Base-by-base conservation (phyloP, 2,113 vertebrate species). In the Cyanocitta stelleri region DNA sequence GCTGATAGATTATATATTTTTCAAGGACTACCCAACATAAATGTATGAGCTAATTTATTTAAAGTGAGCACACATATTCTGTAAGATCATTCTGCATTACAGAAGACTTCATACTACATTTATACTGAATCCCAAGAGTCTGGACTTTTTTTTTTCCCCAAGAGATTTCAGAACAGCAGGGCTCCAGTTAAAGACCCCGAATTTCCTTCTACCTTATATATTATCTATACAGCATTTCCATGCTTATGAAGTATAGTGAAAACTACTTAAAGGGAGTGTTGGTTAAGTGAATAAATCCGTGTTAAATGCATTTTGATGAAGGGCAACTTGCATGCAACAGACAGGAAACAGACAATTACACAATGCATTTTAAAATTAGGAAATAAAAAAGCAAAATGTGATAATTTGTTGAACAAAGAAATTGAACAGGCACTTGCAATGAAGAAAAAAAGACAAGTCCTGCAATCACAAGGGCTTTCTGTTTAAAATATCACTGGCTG, bases 191-290 rank as follows among this genome's bases (percentile, higher is more conserved):
- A 92, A 97, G 89, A 97, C 94, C 89, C 94, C 95, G 93, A 87
- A 97, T 97, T 97, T 96, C 81, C 71, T 97, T 95, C 91, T 81
- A 97, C 96, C 93, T 98, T 97, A 97, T 96, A 98, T 95, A 96
- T 93, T 96, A 95, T 86, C 93, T 94, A 93, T 96, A 96, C 79
- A 74, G 88, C 77, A 97, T 97, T 97, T 96, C 97, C 97, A 97
- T 88, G 97, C 96, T 97, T 97, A 98, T 84, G 15, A 97, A 98
- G 91, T 92, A 94, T 26, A 97, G 92, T 84, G 76, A 97, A 97
- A 97, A 96, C 86, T 95, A 97, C 82, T 97, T 97, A 96, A 96
- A 96, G 41, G 77, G 64, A 94, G 86, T 88, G 95, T 80, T 73
- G 69, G 94, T 96, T 96, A 97, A 96, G 93, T 93, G 87, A 97